phyloP scores from a whole-genome alignment of 2,797 vertebrate species.

The Amniataba percoides region DNA sequence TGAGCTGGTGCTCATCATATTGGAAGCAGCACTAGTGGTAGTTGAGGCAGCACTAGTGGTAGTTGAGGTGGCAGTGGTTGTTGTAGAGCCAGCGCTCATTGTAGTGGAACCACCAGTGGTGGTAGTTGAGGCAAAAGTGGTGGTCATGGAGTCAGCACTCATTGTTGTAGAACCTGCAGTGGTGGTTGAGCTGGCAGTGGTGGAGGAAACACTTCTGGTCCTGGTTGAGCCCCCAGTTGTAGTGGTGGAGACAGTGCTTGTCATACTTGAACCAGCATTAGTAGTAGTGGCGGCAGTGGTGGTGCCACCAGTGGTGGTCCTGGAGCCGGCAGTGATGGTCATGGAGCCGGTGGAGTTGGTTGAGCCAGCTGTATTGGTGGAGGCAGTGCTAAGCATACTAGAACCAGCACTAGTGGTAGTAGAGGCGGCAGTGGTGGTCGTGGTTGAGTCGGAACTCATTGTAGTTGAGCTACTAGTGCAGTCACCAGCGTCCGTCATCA shows the following conservation, averaged over 20 bases:
- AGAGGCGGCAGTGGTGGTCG: fast-evolving
- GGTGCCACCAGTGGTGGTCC: no score
- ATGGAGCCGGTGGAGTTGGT: not conserved
- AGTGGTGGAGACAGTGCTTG: not conserved
- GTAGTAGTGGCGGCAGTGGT: no score
- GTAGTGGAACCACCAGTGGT: not conserved
- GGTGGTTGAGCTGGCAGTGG: no score
- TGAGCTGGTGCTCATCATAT: no score
- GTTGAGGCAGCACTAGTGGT: no score
- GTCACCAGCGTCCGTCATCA: fast-evolving
- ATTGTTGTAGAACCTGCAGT: not conserved
- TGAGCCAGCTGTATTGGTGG: no score
- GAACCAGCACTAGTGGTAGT: fast-evolving
- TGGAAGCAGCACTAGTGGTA: not conserved
- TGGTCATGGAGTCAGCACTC: no score
- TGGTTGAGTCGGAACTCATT: no score
- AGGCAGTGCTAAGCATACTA: no score
- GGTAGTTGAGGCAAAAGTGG: not conserved
- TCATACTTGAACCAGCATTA: no score
- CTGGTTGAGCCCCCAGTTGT: not conserved
- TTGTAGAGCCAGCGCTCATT: not conserved
- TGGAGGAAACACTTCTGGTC: not conserved
- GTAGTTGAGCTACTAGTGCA: fast-evolving
- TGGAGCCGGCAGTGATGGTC: fast-evolving
- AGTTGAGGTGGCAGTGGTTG: not conserved